phyloP scores from a whole-genome alignment of 92 coral and sea anemone species.

The Virgularia gustaviana region DNA sequence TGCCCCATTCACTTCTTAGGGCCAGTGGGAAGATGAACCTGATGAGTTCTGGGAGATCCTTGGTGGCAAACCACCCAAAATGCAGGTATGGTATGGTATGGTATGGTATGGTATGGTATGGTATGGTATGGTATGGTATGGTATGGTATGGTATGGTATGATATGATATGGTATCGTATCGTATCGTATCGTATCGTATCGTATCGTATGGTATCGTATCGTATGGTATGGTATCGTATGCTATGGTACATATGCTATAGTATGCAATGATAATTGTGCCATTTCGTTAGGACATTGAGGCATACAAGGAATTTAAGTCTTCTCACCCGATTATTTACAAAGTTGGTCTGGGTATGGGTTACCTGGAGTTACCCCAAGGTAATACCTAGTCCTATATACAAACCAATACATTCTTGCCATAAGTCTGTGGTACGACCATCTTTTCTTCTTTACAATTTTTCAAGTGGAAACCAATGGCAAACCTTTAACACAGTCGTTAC shows the following conservation, averaged over 20 bases:
- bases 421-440: neutral
- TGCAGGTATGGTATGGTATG: slow-evolving; percentile 45
- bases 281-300: slow-evolving; percentile 13
- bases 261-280: neutral
- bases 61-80: slow-evolving; percentile 70
- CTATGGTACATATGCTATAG: no score
- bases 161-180: no score
- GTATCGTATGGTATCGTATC: no score
- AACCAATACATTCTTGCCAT: neutral
- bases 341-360: slow-evolving; percentile 93
- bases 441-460: neutral
- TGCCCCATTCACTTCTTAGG: neutral
- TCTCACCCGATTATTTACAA: slow-evolving; percentile 82
- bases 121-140: slow-evolving; percentile 14
- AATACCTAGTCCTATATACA: neutral
- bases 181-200: no score
- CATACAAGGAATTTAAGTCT: slow-evolving; percentile 32
- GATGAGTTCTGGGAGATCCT: slow-evolving; percentile 78
- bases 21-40: slow-evolving; percentile 86
- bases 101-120: slow-evolving; percentile 14
- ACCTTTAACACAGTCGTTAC: slow-evolving; percentile 60
- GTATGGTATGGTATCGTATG: no score
- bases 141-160: slow-evolving; percentile 14
- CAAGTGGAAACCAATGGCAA: slow-evolving; percentile 79
- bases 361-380: slow-evolving; percentile 98